Conservation (phyloP, 2,797 vertebrate species). For the Peromyscus nudipes region DNA sequence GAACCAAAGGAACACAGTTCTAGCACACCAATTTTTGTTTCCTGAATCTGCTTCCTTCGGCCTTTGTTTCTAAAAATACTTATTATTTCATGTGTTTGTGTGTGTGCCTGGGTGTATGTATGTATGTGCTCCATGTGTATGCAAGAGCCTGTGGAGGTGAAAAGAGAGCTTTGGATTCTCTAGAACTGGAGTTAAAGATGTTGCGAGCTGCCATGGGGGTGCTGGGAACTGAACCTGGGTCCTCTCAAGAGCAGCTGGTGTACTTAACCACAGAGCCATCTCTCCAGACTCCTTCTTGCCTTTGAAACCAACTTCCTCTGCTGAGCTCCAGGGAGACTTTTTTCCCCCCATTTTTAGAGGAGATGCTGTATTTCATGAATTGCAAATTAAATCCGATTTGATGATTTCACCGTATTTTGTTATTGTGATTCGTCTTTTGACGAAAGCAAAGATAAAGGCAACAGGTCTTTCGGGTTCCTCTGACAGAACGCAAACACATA, state of each 20-base stretch:
- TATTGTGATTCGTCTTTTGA: neutral
- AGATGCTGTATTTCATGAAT: constrained; percentile 10
- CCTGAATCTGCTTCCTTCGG: neutral
- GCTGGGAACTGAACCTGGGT: neutral
- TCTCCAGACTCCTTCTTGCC: neutral
- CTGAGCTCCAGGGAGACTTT: neutral
- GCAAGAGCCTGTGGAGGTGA: neutral
- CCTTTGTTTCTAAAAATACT: neutral
- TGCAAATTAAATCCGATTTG: neutral
- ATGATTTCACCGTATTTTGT: neutral
- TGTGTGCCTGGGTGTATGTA: neutral
- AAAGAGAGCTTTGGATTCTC: neutral
- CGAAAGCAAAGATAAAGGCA: constrained; percentile 17
- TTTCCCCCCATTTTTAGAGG: neutral
- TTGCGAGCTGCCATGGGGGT: neutral
- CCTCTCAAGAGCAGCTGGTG: neutral
- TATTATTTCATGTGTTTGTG: neutral
- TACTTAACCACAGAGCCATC: neutral
- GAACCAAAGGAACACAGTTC: neutral
- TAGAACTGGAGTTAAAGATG: neutral
- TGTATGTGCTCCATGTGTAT: neutral
- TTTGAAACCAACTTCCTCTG: neutral
- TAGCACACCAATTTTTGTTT: neutral
- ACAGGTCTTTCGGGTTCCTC: neutral
- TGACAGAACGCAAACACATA: constrained; percentile 5